Evolutionary conservation across 2,797 vertebrate genomes (phyloP).

Genomic region (Lepilemur septentrionalis): DNA sequence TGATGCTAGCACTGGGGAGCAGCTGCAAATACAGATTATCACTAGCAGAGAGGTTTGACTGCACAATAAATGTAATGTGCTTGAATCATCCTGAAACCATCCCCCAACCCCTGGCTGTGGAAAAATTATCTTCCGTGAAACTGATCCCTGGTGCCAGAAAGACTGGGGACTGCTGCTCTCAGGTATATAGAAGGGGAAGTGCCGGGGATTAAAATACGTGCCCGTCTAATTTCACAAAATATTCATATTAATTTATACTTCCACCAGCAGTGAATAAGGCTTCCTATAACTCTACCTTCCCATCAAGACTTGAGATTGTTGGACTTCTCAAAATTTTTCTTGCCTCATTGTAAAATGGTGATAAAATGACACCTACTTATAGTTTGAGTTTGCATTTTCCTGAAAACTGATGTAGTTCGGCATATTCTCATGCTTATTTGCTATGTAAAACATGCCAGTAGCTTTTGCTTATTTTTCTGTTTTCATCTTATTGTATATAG

Average conservation of each 20-base stretch:
- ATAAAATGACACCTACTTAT: neutral
- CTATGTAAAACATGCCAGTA: neutral
- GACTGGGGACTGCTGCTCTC: too few relatives aligned
- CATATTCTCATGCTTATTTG: neutral
- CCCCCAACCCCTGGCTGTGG: too few relatives aligned
- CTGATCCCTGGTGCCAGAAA: too few relatives aligned
- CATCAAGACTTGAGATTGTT: neutral
- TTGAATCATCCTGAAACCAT: too few relatives aligned
- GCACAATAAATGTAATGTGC: too few relatives aligned
- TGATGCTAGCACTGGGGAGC: too few relatives aligned
- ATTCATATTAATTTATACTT: neutral
- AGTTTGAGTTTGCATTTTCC: neutral
- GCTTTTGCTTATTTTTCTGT: neutral
- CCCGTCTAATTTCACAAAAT: neutral
- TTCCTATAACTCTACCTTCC: neutral
- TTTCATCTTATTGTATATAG: neutral
- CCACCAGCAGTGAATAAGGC: neutral
- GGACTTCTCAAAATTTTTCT: neutral
- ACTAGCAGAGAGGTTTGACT: too few relatives aligned
- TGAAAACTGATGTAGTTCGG: neutral
- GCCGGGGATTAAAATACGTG: neutral
- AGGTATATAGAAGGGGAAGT: neutral
- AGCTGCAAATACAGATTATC: too few relatives aligned
- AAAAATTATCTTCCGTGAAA: too few relatives aligned
- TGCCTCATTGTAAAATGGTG: neutral